phyloP scores from a whole-genome alignment of 2,113 vertebrate genomes.

The Chaenogobius annularis region DNA sequence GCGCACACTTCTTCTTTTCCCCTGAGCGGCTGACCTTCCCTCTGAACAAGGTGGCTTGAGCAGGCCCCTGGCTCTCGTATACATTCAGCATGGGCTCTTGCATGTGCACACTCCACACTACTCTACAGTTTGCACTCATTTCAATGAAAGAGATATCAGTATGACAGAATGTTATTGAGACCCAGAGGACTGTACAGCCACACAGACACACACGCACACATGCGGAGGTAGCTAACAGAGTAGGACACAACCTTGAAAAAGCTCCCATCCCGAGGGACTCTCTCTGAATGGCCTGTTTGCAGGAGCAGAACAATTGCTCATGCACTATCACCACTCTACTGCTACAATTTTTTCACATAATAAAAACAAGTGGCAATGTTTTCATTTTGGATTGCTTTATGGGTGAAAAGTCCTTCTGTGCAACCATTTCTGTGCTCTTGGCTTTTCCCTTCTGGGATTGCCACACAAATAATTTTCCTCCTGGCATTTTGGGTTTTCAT shows the following conservation, averaged over 20 bases:
- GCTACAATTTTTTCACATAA: conserved; percentile 16
- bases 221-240: conserved; percentile 39
- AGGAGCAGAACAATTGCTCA: conserved; percentile 57
- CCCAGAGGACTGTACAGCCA: conserved; percentile 54
- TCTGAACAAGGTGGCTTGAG: conserved; percentile 56
- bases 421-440: background rate
- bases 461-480: background rate
- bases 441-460: background rate
- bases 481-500: background rate
- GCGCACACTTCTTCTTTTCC: conserved; percentile 41
- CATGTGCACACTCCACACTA: conserved; percentile 6
- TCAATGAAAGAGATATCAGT: conserved; percentile 48
- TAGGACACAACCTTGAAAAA: conserved; percentile 73
- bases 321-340: conserved; percentile 52
- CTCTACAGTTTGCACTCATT: conserved; percentile 20
- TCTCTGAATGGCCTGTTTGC: conserved; percentile 65
- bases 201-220: conserved; percentile 16
- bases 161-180: conserved; percentile 59
- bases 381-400: background rate
- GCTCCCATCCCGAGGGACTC: conserved; percentile 40
- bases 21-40: conserved; percentile 49
- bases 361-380: conserved; percentile 12
- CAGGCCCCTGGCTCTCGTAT: conserved; percentile 52
- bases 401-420: background rate
- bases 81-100: conserved; percentile 19